Conservation (phyloP, 2,797 vertebrate genomes). For the Darevskia mixta region DNA sequence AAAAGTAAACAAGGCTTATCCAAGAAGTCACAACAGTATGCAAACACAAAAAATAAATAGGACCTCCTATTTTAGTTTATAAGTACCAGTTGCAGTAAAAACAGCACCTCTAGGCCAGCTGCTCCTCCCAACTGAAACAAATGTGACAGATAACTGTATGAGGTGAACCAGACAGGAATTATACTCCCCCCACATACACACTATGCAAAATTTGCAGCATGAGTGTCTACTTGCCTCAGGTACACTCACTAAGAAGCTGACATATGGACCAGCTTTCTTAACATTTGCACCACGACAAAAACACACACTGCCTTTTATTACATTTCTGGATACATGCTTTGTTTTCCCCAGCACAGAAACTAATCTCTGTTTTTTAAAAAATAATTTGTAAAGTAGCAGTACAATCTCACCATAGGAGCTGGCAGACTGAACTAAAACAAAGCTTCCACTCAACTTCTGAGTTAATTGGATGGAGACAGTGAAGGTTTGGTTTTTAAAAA, state of each 20-base stretch:
- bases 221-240: background rate
- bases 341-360: too few species aligned
- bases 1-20: background rate
- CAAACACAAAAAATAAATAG: background rate
- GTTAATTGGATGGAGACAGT: background rate
- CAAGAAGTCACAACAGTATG: background rate
- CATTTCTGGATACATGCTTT: background rate
- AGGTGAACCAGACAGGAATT: background rate
- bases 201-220: background rate
- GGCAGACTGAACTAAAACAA: background rate
- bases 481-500: background rate
- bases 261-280: background rate
- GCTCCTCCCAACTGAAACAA: conserved; percentile 24
- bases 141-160: background rate
- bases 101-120: conserved; percentile 28
- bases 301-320: background rate
- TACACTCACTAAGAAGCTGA: background rate
- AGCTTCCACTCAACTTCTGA: background rate
- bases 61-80: conserved; percentile 22
- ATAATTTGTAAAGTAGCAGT: background rate
- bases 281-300: background rate
- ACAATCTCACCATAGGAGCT: background rate
- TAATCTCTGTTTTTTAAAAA: background rate
- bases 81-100: conserved; percentile 25
- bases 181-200: background rate